phyloP scores from a whole-genome alignment of 1,140 invertebrate genomes.

The Prorops nasuta region DNA sequence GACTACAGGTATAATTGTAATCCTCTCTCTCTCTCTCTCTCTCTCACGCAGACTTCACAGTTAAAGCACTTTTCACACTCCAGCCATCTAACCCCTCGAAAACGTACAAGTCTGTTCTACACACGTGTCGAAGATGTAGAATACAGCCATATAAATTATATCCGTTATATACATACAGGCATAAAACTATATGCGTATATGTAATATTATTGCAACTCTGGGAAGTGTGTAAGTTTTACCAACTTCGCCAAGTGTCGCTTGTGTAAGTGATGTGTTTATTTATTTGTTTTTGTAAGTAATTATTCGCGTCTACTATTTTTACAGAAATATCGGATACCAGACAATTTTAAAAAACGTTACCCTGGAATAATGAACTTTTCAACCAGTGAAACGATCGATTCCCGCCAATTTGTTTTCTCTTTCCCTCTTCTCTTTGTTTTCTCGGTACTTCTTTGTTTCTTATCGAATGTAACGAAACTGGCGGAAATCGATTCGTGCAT shows the following conservation, averaged over 20 bases:
- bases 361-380: slow-evolving; percentile 43
- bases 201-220: too few relatives aligned
- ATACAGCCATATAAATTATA: slow-evolving; percentile 33
- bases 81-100: slow-evolving; percentile 26
- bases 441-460: too few relatives aligned
- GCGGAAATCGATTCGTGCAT: too few relatives aligned
- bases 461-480: too few relatives aligned
- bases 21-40: too few relatives aligned
- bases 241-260: too few relatives aligned
- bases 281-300: slow-evolving; percentile 12
- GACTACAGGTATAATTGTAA: slow-evolving; percentile 26
- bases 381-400: slow-evolving; percentile 14
- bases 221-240: too few relatives aligned
- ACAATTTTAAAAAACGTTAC: slow-evolving; percentile 55
- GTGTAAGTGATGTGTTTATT: slow-evolving; percentile 21
- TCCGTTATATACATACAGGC: slow-evolving; percentile 18
- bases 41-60: slow-evolving; percentile 20
- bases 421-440: too few relatives aligned
- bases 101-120: slow-evolving; percentile 25
- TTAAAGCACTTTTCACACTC: slow-evolving; percentile 32
- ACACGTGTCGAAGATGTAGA: slow-evolving; percentile 23
- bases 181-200: slow-evolving; percentile 24
- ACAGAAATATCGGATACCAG: slow-evolving; percentile 52
- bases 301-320: slow-evolving; percentile 28
- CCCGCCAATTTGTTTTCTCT: too few relatives aligned